Base-by-base conservation (phyloP, 1,140 invertebrate species). In the Macrobrachium rosenbergii region DNA sequence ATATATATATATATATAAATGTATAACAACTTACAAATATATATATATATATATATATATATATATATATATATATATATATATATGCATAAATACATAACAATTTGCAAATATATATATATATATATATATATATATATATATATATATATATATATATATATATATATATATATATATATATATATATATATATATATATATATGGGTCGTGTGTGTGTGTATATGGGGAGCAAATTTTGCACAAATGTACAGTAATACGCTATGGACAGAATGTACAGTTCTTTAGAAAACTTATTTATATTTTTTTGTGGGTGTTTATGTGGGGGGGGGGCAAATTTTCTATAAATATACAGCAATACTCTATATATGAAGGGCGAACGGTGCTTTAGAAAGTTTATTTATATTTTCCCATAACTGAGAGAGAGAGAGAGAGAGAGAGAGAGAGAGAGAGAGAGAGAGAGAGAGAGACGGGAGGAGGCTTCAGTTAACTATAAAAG, bases 1-100 rank as follows among this genome's bases (percentile, higher is more conserved):
- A 80, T 80, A 80, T 80, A 80, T 80, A 80, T 80, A 80, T 63
- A 80, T 80, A 80, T 80, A 80, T 80, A 80, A 60, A 80, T 80
- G 64, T 81, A 81, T 64, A n/a, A n/a, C n/a, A n/a, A n/a, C n/a
- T n/a, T n/a, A n/a, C n/a, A n/a, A n/a, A 63, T 67, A 64, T 81
- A 64, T 81, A 81, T 81, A 81, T 81, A 80, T 80, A 80, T 80
- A 60, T 60, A 62, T 80, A 60, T 80, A 60, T 60, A 80, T 80
- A 80, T 60, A 63, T 60, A 80, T 60, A 80, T 60, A 80, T 60
- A 80, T 60, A 80, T 80, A 80, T 80, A 80, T 80, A 63, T 80
- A 80, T 63, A 80, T 63, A 80, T 60, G 60, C 59, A 63, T 80
- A 60, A 28, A 80, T 76, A 76, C 52, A 59, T 76, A 76, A 10